Percentiles rank a stretch among this genome's conserved stretches.
Conservation (phyloP, 2,888 invertebrate species). For the Mycalesis mineus region DNA sequence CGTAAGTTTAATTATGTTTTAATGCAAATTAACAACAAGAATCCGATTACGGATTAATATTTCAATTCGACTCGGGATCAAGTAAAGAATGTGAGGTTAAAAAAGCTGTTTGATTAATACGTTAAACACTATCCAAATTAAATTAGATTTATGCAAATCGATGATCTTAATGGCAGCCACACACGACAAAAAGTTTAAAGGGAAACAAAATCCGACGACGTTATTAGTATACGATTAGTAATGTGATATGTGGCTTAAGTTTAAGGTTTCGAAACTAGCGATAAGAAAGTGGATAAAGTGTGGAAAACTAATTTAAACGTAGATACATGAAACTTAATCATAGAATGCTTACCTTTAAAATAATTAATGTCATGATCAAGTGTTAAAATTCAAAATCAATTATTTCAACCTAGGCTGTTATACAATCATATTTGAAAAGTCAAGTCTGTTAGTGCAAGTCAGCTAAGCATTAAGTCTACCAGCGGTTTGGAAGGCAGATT, state of each 20-base stretch:
- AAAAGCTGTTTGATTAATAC: slow-evolving; percentile 60
- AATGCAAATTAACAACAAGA: slow-evolving; percentile 52
- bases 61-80: slow-evolving; percentile 42
- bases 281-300: background rate
- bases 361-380: too few species aligned
- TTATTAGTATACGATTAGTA: slow-evolving; percentile 44
- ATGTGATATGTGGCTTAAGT: slow-evolving; percentile 55
- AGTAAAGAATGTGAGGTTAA: slow-evolving; percentile 49
- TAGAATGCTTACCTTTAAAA: too few species aligned
- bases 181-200: slow-evolving; percentile 59
- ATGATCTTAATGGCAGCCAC: slow-evolving; percentile 56
- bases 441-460: too few species aligned
- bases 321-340: too few species aligned
- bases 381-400: too few species aligned
- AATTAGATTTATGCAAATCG: slow-evolving; percentile 65
- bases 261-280: slow-evolving; percentile 23
- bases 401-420: too few species aligned
- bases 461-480: too few species aligned
- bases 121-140: slow-evolving; percentile 59
- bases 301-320: too few species aligned
- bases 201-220: slow-evolving; percentile 48
- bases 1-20: slow-evolving; percentile 55
- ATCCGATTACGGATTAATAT: slow-evolving; percentile 39
- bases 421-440: too few species aligned
- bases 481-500: too few species aligned